Percentiles rank a stretch among this genome's conserved stretches.
These are phyloP conservation scores for Selene dorsalis DNA, from an alignment of 2,797 vertebrate species.

Conservation along the genomic window DNA sequence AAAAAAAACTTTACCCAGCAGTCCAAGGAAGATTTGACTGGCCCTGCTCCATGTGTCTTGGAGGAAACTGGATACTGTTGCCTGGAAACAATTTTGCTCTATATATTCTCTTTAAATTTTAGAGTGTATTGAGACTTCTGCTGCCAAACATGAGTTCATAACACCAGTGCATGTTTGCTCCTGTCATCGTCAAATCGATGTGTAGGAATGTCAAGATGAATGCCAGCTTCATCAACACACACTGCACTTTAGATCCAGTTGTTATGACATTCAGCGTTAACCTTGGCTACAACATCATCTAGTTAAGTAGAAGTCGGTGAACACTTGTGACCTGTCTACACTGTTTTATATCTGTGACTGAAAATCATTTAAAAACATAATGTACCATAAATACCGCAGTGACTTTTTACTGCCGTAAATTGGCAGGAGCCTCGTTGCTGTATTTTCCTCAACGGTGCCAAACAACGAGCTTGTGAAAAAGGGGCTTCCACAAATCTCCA, in stretches of 20 bases:
- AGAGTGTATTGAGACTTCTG: background rate
- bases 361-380: slow-evolving; percentile 9
- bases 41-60: slow-evolving; percentile 7
- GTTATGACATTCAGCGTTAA: slow-evolving; percentile 21
- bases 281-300: slow-evolving; percentile 53
- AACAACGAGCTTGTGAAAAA: background rate
- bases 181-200: background rate
- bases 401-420: background rate
- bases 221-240: background rate
- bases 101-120: background rate
- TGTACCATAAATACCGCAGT: slow-evolving; percentile 12
- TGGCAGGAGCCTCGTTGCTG: slow-evolving; percentile 1
- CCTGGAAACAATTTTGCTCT: too few relatives aligned
- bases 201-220: too few relatives aligned
- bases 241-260: slow-evolving; percentile 26
- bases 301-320: slow-evolving; percentile 11
- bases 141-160: background rate
- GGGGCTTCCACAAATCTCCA: background rate
- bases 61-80: slow-evolving; percentile 5
- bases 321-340: slow-evolving; percentile 2
- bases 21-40: slow-evolving; percentile 11
- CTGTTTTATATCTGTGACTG: slow-evolving; percentile 3
- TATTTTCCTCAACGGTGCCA: background rate
- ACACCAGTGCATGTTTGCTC: background rate
- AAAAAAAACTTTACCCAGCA: slow-evolving; percentile 6